Evolutionary conservation across 2,797 vertebrate species (phyloP).

Genomic region (Myotis myotis): DNA sequence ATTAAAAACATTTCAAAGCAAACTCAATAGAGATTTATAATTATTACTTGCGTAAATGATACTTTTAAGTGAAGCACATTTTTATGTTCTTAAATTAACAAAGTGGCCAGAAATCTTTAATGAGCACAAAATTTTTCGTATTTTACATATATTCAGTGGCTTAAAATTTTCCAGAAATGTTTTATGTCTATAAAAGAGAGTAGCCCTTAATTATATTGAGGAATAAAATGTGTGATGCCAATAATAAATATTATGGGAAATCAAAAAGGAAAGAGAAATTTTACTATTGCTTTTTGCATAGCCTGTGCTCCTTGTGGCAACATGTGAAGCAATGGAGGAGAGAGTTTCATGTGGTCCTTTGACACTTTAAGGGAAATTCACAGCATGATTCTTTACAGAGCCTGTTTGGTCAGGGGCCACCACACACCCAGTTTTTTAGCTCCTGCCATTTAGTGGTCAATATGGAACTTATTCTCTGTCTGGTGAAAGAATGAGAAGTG

Average conservation of each 20-base stretch:
- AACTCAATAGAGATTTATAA: conserved; percentile 70
- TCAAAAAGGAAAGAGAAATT: neutral
- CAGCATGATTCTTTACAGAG: neutral
- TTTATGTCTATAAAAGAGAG: conserved; percentile 55
- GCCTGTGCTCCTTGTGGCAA: conserved; percentile 14
- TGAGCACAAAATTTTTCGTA: conserved; percentile 51
- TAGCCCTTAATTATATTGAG: conserved; percentile 45
- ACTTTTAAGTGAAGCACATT: conserved; percentile 68
- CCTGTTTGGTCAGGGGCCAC: neutral
- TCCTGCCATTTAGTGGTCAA: conserved; percentile 32
- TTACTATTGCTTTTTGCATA: neutral
- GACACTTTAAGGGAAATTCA: conserved; percentile 42
- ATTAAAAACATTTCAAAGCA: conserved; percentile 68
- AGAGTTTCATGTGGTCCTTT: conserved; percentile 37
- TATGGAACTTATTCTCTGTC: conserved; percentile 28
- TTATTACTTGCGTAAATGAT: conserved; percentile 68
- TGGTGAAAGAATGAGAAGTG: conserved; percentile 40
- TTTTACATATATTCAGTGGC: conserved; percentile 63
- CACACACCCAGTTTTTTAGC: neutral
- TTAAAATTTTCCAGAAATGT: conserved; percentile 62
- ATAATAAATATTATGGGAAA: conserved; percentile 41
- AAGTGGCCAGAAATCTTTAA: conserved; percentile 54
- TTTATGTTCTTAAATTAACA: conserved; percentile 69
- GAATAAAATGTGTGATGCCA: conserved; percentile 48
- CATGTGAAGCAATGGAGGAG: neutral